Conservation (phyloP, 2,888 invertebrate species). For the Platynereis dumerilii region DNA sequence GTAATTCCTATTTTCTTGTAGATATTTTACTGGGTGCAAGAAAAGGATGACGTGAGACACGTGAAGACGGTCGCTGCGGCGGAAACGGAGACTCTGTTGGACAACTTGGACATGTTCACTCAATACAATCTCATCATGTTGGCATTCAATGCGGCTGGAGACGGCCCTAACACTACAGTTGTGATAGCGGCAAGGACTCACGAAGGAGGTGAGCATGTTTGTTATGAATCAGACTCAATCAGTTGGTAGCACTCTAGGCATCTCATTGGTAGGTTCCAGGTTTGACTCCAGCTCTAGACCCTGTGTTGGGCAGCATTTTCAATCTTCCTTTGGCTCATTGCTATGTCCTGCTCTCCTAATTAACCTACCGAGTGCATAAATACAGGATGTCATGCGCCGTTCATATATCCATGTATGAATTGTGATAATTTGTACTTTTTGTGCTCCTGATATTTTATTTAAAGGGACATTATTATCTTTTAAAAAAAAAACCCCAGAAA, state of each 20-base stretch:
- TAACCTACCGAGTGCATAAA: too few relatives aligned
- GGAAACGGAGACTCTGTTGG: slow-evolving; percentile 71
- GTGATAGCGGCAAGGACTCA: slow-evolving; percentile 82
- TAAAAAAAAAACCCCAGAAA: too few relatives aligned
- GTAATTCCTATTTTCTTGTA: slow-evolving; percentile 37
- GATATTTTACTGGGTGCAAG: slow-evolving; percentile 33
- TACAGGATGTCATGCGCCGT: too few relatives aligned
- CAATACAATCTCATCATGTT: slow-evolving; percentile 88
- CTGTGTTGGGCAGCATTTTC: too few relatives aligned
- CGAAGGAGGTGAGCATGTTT: slow-evolving; percentile 65
- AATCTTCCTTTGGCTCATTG: too few relatives aligned
- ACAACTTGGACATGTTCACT: slow-evolving; percentile 90
- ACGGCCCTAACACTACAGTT: slow-evolving; percentile 79
- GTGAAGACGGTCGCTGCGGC: slow-evolving; percentile 63
- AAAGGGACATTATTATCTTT: too few relatives aligned
- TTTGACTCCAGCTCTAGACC: not conserved
- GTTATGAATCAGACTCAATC: not conserved
- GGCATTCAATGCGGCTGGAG: slow-evolving; percentile 97
- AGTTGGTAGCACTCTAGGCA: too few relatives aligned
- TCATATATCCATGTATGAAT: too few relatives aligned
- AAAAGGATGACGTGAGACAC: not conserved
- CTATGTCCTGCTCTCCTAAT: too few relatives aligned
- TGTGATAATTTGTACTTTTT: too few relatives aligned
- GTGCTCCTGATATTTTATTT: too few relatives aligned
- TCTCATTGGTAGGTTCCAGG: too few relatives aligned